Base-by-base conservation (phyloP, 2,113 vertebrate genomes). In the Tretioscincus oriximinensis region DNA sequence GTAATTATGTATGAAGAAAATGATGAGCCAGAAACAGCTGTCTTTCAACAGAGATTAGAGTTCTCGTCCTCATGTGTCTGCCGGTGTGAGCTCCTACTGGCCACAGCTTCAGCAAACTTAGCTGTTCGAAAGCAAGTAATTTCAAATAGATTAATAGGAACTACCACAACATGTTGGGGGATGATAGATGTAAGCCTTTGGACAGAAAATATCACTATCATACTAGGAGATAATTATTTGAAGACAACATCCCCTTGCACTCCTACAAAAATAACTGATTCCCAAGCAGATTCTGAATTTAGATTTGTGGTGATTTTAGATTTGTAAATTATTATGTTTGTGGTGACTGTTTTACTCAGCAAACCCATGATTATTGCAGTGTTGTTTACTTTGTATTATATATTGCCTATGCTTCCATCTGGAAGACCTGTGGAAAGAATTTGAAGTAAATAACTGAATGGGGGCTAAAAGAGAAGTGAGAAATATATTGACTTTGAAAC, bases 401-500 rank as follows among this genome's bases (percentile, higher is more conserved):
- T 68, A 78, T 29, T 73, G 60, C 51, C 82, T 7, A 67, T 54
- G 49, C 49, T 11, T 45, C 26, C 10, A 0, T 81, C 81, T 68
- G 41, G 78, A 65, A 80, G 12, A 60, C 58, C 73, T 35, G 29
- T 41, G 67, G 45, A 70, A 90, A 82, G 76, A 61, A 18, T 87
- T 90, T 80, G 86, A 88, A 84, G 78, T 81, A 88, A 86, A 86
- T 91, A 81, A 76, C 80, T 85, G 89, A 89, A 85, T 87, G 35
- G 87, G 67, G 76, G 81, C 86, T 90, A 90, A 88, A 90, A 89
- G 75, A 35, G 82, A 88, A 74, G 35, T 81, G 82, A 68, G 66
- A 78, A 78, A 78, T 78, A 47, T 84, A 85, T 90, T 90, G 90
- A 87, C 83, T 88, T 92, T 84, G 68, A 66, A 89, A 87, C 86